Evolutionary conservation across 1,140 invertebrate genomes (phyloP).

Genomic region (Trachymyrmex cornetzi): DNA sequence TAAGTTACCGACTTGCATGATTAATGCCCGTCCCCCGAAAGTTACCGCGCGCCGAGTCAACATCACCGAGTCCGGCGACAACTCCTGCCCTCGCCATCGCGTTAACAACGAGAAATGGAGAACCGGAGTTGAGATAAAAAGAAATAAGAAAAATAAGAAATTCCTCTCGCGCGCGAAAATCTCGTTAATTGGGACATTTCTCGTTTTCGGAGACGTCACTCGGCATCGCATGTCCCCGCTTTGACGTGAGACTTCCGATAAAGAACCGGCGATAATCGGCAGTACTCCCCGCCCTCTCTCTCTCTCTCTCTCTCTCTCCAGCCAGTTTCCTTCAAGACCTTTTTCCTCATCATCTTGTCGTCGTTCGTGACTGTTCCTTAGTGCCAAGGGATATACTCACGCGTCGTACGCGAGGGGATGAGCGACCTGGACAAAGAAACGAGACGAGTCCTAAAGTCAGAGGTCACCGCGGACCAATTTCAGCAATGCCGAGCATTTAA

Average conservation of each 20-base stretch:
- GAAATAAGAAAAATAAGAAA: neutral
- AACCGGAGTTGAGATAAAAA: neutral
- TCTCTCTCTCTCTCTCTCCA: neutral
- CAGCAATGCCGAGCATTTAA: constrained; percentile 80
- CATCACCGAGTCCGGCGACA: constrained; percentile 7
- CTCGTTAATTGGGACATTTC: constrained; percentile 13
- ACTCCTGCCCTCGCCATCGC: neutral
- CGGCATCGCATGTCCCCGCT: neutral
- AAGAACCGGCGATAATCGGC: constrained; percentile 19
- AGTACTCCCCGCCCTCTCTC: neutral
- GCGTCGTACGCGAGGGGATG: constrained; percentile 5
- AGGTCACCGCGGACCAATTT: constrained; percentile 80
- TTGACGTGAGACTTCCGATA: constrained; percentile 1
- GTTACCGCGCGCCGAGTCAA: constrained; percentile 32
- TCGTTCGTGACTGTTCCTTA: constrained; percentile 46
- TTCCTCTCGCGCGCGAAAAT: neutral
- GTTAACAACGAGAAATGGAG: neutral
- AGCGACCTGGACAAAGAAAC: constrained; percentile 72
- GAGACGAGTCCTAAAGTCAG: constrained; percentile 71
- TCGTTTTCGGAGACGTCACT: neutral
- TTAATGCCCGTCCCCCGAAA: constrained; percentile 47
- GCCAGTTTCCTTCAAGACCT: neutral
- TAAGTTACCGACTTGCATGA: constrained; percentile 60
- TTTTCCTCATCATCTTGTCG: neutral
- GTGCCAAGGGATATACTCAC: constrained; percentile 31